Evolutionary conservation across 2,113 vertebrate species (phyloP).

Genomic region (Arenaria interpres): DNA sequence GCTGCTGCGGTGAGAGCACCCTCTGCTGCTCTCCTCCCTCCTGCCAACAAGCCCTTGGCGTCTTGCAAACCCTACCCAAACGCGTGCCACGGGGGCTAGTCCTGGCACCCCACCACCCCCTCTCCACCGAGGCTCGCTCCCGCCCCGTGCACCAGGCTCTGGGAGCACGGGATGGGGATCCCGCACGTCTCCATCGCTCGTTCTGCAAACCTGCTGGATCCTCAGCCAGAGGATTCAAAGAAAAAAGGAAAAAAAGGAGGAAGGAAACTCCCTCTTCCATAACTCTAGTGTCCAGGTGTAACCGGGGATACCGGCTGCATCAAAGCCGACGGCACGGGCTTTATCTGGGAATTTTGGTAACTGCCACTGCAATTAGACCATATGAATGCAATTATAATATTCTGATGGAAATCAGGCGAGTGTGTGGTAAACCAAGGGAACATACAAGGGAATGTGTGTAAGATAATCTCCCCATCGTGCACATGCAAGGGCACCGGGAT

Average conservation of each 20-base stretch:
- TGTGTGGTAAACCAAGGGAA: background rate
- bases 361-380: background rate
- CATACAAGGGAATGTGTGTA: background rate
- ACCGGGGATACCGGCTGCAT: background rate
- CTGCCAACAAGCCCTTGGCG: background rate
- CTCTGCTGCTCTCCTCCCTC: slow-evolving; percentile 20
- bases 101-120: accelerated
- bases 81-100: accelerated
- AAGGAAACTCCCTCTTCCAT: background rate
- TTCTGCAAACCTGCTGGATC: background rate
- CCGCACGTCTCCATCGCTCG: accelerated
- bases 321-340: accelerated
- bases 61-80: background rate
- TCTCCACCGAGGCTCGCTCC: accelerated
- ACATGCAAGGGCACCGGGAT: background rate
- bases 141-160: accelerated
- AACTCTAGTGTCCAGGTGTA: background rate
- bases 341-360: background rate
- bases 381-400: background rate
- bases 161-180: accelerated
- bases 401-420: background rate
- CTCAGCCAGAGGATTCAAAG: accelerated
- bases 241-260: too few species aligned
- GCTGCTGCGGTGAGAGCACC: slow-evolving; percentile 36
- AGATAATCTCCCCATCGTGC: background rate